Evolutionary conservation across 2,797 vertebrate species (phyloP).

Genomic region (Siniperca obscura): DNA sequence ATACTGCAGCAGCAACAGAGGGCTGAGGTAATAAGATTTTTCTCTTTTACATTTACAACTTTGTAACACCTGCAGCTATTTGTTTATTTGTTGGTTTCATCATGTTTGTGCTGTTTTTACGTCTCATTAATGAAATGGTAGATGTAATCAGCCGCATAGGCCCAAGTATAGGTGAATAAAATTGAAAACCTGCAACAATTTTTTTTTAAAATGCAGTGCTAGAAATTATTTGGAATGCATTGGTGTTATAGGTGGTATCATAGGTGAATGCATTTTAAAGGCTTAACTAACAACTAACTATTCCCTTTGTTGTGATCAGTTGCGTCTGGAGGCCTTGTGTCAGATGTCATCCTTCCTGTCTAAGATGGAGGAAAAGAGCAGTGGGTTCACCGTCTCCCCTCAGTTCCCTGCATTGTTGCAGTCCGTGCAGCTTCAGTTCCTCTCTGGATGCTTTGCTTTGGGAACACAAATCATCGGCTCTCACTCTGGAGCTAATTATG

Average conservation of each 20-base stretch:
- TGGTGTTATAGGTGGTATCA: no score
- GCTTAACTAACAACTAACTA: neutral
- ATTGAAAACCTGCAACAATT: neutral
- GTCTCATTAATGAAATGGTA: neutral
- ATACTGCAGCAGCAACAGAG: conserved; percentile 87
- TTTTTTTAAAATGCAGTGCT: neutral
- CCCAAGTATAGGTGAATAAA: neutral
- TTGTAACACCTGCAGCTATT: neutral
- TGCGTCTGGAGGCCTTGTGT: conserved; percentile 86
- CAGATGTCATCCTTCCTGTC: conserved; percentile 88
- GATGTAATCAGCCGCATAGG: neutral
- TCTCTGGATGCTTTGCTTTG: conserved; percentile 86
- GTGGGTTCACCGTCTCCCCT: conserved; percentile 60
- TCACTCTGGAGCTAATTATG: conserved; percentile 73
- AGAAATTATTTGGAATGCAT: neutral
- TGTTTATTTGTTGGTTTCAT: neutral
- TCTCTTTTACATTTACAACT: neutral
- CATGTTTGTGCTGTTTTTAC: conserved; percentile 5
- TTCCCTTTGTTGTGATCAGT: conserved; percentile 65
- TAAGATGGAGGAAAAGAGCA: conserved; percentile 86
- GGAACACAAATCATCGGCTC: conserved; percentile 80
- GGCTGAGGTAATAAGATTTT: conserved; percentile 79
- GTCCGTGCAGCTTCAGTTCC: conserved; percentile 88
- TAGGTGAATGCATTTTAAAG: neutral
- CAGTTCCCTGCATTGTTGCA: conserved; percentile 82